Base-by-base conservation (phyloP, 2,113 vertebrate genomes). In the Rhegmatorhina hoffmannsi region DNA sequence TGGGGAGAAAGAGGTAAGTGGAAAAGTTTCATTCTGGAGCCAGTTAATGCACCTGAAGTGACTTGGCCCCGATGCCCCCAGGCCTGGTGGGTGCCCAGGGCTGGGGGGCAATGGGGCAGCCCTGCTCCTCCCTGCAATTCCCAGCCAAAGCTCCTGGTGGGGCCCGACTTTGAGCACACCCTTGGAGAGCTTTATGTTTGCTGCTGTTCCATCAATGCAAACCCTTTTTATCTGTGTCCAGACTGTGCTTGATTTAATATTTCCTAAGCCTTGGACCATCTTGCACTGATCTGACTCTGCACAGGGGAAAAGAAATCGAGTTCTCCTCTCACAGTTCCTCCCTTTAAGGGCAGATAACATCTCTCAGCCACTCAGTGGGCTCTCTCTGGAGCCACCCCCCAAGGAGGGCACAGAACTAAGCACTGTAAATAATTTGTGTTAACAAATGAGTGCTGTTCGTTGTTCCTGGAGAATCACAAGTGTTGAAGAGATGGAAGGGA, bases 1-100 rank as follows among this genome's bases (percentile, higher is more conserved):
- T 40, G 99, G 99, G 81, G 99, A 99, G 97, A 99, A 99, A 67
- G 99, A 99, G 99, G 99, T 99, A 91, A 99, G 99, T 98, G 76
- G 13, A 17, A 21, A 28, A 1, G 1, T 31, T 8, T 44, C 0
- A 0, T 6, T 3, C 7, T 59, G 59, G 78, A 36, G 12, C 53
- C 28, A 49, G 8, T 28, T 18, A 36, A 0, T 49, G 74, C 18
- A 38, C 6, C 64, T 4, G 6, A 3, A 17, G 13, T 44, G n/a
- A 5, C n/a, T 43, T 56, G 77, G 25, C 58, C 52, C n/a, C 62
- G 10, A 0, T 2, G 7, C 69, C 63, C 28, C 31, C 0, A 1
- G 1, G 5, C 21, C 43, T 3, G 3, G 46, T 1, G 2, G 46
- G 36, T 79, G 38, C 67, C 47, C 31, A 9, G 24, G 77, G 47